Conservation (phyloP, 92 coral and sea anemone species). For the Epizoanthus stellaris region DNA sequence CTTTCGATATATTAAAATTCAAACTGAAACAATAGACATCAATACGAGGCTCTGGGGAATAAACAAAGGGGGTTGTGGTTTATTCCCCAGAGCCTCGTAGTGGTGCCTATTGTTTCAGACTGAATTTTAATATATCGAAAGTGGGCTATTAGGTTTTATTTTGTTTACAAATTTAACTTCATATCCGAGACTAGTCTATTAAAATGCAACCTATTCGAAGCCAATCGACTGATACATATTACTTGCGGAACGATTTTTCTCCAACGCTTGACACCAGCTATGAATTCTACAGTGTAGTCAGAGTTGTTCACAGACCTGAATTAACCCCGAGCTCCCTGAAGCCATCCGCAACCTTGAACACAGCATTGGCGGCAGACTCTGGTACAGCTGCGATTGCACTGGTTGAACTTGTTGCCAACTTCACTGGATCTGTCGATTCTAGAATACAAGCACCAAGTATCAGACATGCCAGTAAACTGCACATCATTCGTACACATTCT, state of each 20-base stretch:
- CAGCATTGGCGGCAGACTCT: constrained; percentile 92
- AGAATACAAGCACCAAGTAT: background rate
- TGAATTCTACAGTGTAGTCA: background rate
- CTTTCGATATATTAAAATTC: too few relatives aligned
- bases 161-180: background rate
- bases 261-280: background rate
- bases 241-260: too few relatives aligned
- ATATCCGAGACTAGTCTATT: background rate
- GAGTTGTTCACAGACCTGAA: constrained; percentile 52
- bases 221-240: too few relatives aligned
- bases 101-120: too few relatives aligned
- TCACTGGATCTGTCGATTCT: constrained; percentile 63
- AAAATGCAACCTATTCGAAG: background rate
- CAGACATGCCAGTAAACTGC: background rate
- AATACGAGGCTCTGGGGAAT: too few relatives aligned
- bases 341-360: constrained; percentile 71
- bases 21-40: too few relatives aligned
- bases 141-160: too few relatives aligned
- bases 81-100: too few relatives aligned
- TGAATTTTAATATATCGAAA: too few relatives aligned
- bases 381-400: constrained; percentile 70
- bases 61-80: too few relatives aligned
- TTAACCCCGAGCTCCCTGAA: constrained; percentile 66
- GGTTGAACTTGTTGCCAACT: constrained; percentile 55
- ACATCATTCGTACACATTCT: too few relatives aligned